A percentile compares a stretch with the other conserved stretches of the same genome.
phyloP scores from a whole-genome alignment of 2,797 vertebrate genomes.

The Mycteria americana region DNA sequence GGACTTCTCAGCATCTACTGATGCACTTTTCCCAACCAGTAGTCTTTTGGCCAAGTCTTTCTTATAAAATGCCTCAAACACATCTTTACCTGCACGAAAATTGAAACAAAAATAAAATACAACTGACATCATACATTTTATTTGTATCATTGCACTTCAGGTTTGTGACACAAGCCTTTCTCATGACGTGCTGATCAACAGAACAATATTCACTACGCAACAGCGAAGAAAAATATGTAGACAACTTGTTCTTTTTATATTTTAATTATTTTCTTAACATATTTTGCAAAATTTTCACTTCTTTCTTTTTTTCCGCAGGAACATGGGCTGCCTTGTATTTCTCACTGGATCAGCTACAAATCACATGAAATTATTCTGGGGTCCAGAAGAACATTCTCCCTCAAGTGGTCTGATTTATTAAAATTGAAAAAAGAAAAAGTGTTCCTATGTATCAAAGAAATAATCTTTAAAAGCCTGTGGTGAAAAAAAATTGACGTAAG shows the following conservation, averaged over 20 bases:
- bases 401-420: background rate
- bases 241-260: background rate
- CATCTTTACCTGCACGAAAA: conserved; percentile 78
- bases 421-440: background rate
- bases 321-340: background rate
- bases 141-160: background rate
- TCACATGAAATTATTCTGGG: background rate
- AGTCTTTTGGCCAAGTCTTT: conserved; percentile 85
- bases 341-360: background rate
- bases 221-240: background rate
- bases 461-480: background rate
- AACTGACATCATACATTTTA: background rate
- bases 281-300: background rate
- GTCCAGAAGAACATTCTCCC: background rate
- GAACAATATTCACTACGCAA: background rate
- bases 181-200: background rate
- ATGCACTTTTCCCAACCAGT: conserved; percentile 83
- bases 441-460: background rate
- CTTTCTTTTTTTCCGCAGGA: background rate
- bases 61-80: conserved; percentile 85
- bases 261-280: background rate
- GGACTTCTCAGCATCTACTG: conserved; percentile 83
- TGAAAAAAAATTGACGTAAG: background rate
- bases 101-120: background rate
- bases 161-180: background rate